Evolutionary conservation across 2,113 vertebrate species (phyloP).

Genomic region (Diadophis punctatus): DNA sequence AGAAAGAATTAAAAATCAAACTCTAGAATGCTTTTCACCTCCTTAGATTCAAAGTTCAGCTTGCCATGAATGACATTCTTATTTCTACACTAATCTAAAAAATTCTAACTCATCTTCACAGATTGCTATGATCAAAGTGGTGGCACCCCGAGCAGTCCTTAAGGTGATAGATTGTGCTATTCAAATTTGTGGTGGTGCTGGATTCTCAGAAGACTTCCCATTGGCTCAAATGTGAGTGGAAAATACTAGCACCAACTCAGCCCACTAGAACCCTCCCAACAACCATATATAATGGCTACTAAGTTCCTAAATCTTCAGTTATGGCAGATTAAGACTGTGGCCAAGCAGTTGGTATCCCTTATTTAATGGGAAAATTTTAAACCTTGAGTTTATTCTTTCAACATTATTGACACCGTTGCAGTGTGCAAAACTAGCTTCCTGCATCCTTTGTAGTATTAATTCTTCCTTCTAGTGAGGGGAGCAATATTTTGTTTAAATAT

Average conservation of each 20-base stretch:
- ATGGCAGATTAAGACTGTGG: background rate
- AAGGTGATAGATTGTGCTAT: constrained; percentile 85
- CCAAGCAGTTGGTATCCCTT: background rate
- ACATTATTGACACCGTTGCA: background rate
- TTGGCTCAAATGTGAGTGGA: constrained; percentile 87
- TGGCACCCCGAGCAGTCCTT: constrained; percentile 79
- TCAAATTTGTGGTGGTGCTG: constrained; percentile 85
- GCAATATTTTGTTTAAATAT: too few species aligned
- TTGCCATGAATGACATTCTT: background rate
- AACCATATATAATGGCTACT: background rate
- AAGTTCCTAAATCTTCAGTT: background rate
- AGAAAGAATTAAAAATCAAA: background rate
- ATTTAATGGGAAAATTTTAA: background rate
- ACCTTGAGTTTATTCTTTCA: background rate
- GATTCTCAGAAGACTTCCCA: constrained; percentile 85
- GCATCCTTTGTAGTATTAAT: background rate
- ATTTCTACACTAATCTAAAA: background rate
- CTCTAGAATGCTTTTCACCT: background rate
- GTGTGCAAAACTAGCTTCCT: background rate
- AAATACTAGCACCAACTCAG: background rate
- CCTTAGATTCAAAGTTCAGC: background rate
- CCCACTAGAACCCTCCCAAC: background rate
- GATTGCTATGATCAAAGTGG: constrained; percentile 93
- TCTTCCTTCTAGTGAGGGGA: too few species aligned
- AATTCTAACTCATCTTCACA: constrained; percentile 42